These are phyloP conservation scores for Hedychridium roseum DNA, from an alignment of 2,888 invertebrate species.

Conservation along the genomic window DNA sequence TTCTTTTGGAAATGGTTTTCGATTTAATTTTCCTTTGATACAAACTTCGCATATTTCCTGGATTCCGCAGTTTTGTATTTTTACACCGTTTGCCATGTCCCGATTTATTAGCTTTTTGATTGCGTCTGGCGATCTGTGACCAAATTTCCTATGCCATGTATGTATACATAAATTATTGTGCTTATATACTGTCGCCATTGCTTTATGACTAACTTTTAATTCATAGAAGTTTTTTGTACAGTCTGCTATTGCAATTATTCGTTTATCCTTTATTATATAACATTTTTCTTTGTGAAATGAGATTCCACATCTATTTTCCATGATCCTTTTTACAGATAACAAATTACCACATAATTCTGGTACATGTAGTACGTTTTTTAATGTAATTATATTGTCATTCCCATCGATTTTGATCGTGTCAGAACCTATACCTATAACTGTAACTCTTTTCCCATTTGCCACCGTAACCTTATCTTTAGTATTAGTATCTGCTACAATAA, in stretches of 20 bases:
- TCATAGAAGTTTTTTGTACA: conserved; percentile 18
- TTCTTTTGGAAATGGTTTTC: conserved; percentile 29
- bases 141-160: conserved; percentile 33
- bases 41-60: conserved; percentile 29
- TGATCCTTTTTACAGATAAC: conserved; percentile 25
- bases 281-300: conserved; percentile 18
- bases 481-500: conserved; percentile 4
- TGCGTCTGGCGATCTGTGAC: conserved; percentile 27
- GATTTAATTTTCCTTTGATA: conserved; percentile 33
- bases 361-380: conserved; percentile 26
- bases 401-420: too few relatives aligned
- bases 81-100: conserved; percentile 24
- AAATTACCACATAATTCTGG: conserved; percentile 25
- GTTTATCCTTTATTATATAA: conserved; percentile 16
- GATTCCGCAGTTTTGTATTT: conserved; percentile 29
- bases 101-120: conserved; percentile 21
- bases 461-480: conserved; percentile 5
- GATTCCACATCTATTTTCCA: conserved; percentile 14
- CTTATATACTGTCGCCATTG: conserved; percentile 5
- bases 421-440: conserved; percentile 22
- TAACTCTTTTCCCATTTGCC: conserved; percentile 16
- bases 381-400: background rate
- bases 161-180: conserved; percentile 28
- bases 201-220: conserved; percentile 14
- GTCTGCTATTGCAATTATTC: conserved; percentile 14